Conservation (phyloP, 2,113 vertebrate species). For the Scolopax mira region DNA sequence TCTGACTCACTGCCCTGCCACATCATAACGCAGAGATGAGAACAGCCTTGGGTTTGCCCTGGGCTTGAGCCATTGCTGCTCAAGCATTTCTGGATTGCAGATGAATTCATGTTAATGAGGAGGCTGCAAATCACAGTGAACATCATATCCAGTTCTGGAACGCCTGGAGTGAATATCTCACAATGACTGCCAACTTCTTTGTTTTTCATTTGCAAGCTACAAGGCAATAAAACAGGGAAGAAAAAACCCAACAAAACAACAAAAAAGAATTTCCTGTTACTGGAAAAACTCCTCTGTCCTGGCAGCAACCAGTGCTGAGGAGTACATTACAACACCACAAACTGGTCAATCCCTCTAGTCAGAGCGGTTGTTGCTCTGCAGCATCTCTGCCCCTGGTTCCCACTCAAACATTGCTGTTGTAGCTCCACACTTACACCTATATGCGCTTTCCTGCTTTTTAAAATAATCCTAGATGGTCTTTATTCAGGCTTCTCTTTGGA, state of each 20-base stretch:
- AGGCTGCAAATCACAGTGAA: conserved; percentile 55
- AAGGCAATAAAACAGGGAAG: not conserved
- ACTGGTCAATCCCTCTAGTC: not conserved
- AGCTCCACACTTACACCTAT: not conserved
- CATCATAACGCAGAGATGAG: conserved; percentile 10
- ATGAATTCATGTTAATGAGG: conserved; percentile 60
- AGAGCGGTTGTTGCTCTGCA: not conserved
- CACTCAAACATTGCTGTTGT: not conserved
- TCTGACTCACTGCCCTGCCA: conserved; percentile 52
- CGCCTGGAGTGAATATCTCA: conserved; percentile 36
- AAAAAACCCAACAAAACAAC: not conserved
- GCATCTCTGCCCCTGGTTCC: not conserved
- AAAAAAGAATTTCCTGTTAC: not conserved
- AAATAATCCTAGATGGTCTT: not conserved
- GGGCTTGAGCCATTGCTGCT: conserved; percentile 49
- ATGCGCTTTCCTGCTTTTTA: not conserved
- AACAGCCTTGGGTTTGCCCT: conserved; percentile 54
- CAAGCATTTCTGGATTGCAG: conserved; percentile 70
- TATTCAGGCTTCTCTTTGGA: not conserved
- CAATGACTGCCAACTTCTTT: conserved; percentile 30
- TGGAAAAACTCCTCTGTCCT: not conserved
- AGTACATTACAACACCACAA: not conserved
- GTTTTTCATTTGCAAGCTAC: conserved; percentile 54
- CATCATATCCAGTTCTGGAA: conserved; percentile 54
- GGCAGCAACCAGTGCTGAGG: not conserved